Percentiles rank a stretch among this genome's conserved stretches.
Conservation (phyloP, 2,113 vertebrate species). For the Ardeotis arabs region DNA sequence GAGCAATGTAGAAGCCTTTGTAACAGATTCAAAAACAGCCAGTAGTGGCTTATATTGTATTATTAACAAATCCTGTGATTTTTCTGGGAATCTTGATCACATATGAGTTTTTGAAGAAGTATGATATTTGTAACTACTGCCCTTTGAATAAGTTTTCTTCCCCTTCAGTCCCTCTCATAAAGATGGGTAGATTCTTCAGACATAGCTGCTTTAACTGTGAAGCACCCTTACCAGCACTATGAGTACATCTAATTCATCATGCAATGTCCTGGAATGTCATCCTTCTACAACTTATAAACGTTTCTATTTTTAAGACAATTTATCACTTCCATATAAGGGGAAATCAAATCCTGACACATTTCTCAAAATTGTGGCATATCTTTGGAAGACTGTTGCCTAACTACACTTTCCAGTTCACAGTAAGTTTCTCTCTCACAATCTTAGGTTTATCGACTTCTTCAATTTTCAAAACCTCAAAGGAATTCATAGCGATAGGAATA, state of each 20-base stretch:
- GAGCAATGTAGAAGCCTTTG: neutral
- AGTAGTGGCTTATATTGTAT: neutral
- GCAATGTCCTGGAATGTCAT: neutral
- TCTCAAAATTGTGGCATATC: neutral
- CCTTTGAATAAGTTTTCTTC: neutral
- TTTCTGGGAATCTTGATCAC: neutral
- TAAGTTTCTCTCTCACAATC: neutral
- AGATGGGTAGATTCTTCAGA: neutral
- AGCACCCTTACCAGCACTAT: neutral
- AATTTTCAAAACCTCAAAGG: neutral
- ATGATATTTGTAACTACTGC: neutral
- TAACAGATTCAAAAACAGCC: neutral
- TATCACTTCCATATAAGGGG: neutral
- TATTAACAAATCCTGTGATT: neutral
- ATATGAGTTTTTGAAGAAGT: neutral
- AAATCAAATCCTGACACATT: neutral
- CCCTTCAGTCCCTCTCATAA: neutral
- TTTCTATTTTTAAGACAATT: slow-evolving; percentile 23
- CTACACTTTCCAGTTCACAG: neutral
- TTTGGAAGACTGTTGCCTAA: neutral
- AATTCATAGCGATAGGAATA: neutral
- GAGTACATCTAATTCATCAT: neutral
- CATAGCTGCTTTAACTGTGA: neutral
- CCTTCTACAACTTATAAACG: neutral
- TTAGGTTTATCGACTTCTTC: neutral